Conservation (phyloP, 1,140 invertebrate species). For the Cotesia vestalis region DNA sequence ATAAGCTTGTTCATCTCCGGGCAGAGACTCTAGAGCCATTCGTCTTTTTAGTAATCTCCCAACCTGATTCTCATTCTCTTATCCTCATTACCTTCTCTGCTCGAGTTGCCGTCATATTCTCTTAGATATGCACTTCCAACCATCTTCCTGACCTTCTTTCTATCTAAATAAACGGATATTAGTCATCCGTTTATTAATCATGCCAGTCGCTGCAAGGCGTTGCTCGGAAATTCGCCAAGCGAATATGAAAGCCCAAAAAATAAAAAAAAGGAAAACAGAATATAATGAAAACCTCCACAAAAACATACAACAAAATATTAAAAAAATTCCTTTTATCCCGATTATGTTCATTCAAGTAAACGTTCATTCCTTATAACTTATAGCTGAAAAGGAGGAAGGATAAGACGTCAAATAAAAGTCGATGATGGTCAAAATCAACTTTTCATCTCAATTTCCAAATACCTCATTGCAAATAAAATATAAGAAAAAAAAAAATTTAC, state of each 20-base stretch:
- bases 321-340: slow-evolving; percentile 17
- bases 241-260: not conserved
- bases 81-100: not conserved
- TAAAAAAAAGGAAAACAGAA: slow-evolving; percentile 7
- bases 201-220: slow-evolving; percentile 33
- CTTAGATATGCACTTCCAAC: slow-evolving; percentile 2
- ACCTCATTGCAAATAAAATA: slow-evolving; percentile 17
- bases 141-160: slow-evolving; percentile 15
- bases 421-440: slow-evolving; percentile 15
- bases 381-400: slow-evolving; percentile 6
- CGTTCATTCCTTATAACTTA: not conserved
- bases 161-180: slow-evolving; percentile 40
- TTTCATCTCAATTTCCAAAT: slow-evolving; percentile 18
- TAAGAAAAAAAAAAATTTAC: not conserved
- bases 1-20: slow-evolving; percentile 1
- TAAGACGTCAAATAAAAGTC: slow-evolving; percentile 28
- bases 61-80: not conserved
- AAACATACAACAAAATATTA: slow-evolving; percentile 3
- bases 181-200: slow-evolving; percentile 46
- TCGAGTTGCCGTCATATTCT: slow-evolving; percentile 19
- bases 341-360: slow-evolving; percentile 23
- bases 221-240: slow-evolving; percentile 36
- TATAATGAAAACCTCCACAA: not conserved
- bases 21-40: not conserved
- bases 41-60: not conserved